Conservation (phyloP, 2,888 invertebrate species). For the Rhamnusium bicolor region DNA sequence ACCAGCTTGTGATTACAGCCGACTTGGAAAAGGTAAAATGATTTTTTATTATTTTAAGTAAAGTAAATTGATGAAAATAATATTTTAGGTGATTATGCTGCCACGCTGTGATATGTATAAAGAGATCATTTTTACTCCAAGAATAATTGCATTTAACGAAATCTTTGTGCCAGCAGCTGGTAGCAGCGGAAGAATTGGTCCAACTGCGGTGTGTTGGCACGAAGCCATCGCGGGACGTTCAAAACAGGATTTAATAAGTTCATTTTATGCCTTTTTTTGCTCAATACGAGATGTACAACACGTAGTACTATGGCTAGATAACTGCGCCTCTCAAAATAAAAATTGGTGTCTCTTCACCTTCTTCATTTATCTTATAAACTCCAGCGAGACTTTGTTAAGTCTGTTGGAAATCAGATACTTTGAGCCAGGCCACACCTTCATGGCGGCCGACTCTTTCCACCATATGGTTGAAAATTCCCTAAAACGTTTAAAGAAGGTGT, state of each 20-base stretch:
- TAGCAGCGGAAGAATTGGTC: constrained; percentile 22
- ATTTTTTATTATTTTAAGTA: background rate
- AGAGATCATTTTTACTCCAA: constrained; percentile 39
- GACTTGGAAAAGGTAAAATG: constrained; percentile 28
- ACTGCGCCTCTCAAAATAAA: constrained; percentile 39
- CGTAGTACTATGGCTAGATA: constrained; percentile 39
- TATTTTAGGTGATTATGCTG: constrained; percentile 37
- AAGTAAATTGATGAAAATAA: background rate
- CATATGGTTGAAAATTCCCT: constrained; percentile 29
- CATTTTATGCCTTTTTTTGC: constrained; percentile 32
- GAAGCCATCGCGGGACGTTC: constrained; percentile 31
- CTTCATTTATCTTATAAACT: constrained; percentile 25
- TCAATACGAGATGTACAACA: constrained; percentile 29
- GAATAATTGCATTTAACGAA: constrained; percentile 38
- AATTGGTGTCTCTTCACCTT: constrained; percentile 40
- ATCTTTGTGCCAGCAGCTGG: constrained; percentile 31
- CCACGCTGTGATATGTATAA: constrained; percentile 38
- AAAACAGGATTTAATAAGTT: constrained; percentile 37
- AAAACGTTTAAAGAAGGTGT: background rate
- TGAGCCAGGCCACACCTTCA: constrained; percentile 51
- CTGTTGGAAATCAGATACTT: constrained; percentile 43
- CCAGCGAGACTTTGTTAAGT: background rate
- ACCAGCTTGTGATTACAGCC: constrained; percentile 3
- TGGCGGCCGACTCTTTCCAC: constrained; percentile 43
- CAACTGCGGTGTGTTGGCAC: constrained; percentile 37